Evolutionary conservation across 2,113 vertebrate genomes (phyloP), one percentile per base, ranked within the genome.

Genomic region (Anolis carolinensis): DNA sequence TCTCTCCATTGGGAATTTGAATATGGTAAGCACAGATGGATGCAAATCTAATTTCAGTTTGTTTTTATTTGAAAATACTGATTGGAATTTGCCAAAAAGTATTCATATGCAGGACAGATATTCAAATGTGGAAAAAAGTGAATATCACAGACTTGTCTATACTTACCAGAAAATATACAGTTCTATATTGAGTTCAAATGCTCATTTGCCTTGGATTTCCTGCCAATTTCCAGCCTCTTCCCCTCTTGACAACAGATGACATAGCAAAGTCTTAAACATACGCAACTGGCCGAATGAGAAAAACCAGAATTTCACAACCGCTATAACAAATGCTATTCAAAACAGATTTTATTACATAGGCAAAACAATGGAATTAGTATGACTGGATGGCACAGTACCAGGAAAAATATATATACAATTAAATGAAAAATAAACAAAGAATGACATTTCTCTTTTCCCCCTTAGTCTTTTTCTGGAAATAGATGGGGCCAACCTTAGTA

Each of bases 281-380:
- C 10, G 5, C 62, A 82, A n/a, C 63, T 55, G 52, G 7, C 44
- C 55, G 79, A 86, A 86, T 68, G 79, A 81, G 79, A 81, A 87
- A 87, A 70, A 2, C 2, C 30, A 2, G 0, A 82, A 92, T 94
- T 94, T 92, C 90, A 85, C 93, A 94, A 95, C 85, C 79, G 36
- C 30, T 74, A 59, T 67, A 79, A 76, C 48, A 62, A 62, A 0
- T 62, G 5, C 4, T 0, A 72, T 74, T 83, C 14, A 0, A 34
- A 89, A 13, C 72, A 21, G 90, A 90, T 93, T 89, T 32, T 74
- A 90, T 91, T 85, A 88, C 93, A 89, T 50, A 91, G 36, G 91
- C 90, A 88, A 94, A 94, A 87, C 90, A 88, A 91, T 91, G 76
- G 32, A 55, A 76, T 87, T 87, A 39, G 92, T 93, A 88, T 85